A percentile compares a stretch with the other conserved stretches of the same genome.
phyloP scores from a whole-genome alignment of 53 echinoderm and acorn worm species.

The Apostichopus leukothele region DNA sequence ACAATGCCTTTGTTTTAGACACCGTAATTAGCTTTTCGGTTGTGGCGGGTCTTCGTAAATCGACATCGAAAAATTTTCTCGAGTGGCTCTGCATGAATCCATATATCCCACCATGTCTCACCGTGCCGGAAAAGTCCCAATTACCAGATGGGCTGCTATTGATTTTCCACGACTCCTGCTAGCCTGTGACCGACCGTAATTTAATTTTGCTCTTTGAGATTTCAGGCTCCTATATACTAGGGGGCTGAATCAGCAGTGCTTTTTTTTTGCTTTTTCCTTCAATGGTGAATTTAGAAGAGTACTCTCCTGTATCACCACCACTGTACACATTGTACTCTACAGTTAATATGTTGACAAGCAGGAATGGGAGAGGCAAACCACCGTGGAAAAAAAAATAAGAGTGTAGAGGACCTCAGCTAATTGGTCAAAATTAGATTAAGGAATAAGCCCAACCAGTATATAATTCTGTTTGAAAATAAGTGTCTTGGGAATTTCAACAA shows the following conservation, averaged over 20 bases:
- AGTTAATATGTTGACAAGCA: neutral
- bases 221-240: neutral
- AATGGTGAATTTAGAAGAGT: neutral
- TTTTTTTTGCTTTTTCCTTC: neutral
- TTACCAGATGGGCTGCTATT: constrained; percentile 40
- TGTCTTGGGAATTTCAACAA: constrained; percentile 20
- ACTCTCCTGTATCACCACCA: neutral
- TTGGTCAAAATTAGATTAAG: constrained; percentile 5
- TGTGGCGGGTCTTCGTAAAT: neutral
- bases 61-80: neutral
- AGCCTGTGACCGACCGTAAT: constrained; percentile 30
- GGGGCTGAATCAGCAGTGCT: neutral
- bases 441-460: constrained; percentile 11
- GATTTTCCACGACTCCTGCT: constrained; percentile 6
- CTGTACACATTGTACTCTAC: too few relatives aligned
- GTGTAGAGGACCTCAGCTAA: constrained; percentile 12
- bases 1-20: neutral
- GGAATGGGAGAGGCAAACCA: neutral
- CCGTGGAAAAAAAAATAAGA: neutral
- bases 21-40: constrained; percentile 16
- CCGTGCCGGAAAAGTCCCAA: constrained; percentile 24
- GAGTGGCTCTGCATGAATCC: neutral
- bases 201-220: constrained; percentile 25
- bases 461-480: constrained; percentile 26
- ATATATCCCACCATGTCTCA: neutral